Evolutionary conservation across 2,113 vertebrate genomes (phyloP), one percentile per base, ranked within the genome.

Genomic region (Tympanuchus pallidicinctus): DNA sequence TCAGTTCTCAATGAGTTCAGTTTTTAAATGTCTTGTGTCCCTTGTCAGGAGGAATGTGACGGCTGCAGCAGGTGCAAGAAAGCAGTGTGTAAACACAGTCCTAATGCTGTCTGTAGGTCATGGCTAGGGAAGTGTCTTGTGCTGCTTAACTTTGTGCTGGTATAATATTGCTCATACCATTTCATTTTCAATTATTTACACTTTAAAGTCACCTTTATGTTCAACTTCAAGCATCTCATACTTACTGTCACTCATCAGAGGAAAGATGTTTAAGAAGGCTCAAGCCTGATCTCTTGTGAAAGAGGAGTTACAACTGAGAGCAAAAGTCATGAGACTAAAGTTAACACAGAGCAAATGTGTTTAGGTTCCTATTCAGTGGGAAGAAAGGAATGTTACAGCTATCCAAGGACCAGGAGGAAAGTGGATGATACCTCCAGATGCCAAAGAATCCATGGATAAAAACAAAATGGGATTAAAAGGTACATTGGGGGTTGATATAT

Each of bases 391-490:
- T 13, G 99, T 99, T 38, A 97, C 98, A 0, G 99, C 99, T 15
- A 99, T 99, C 59, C 98, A 99, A 93, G 99, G 99, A 24, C 98
- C 99, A 0, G 98, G 99, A 30, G 99, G 99, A 25, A 98, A 97
- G 69, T 99, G 99, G 99, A 99, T 98, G 98, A 99, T 99, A 88
- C 99, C 99, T 14, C 98, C 98, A 18, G 99, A 99, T 38, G 98
- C 99, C 82, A 99, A 99, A 96, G 99, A 99, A 95, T 99, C 99
- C 32, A 99, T 99, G 99, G 99, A 99, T 97, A 98, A 96, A 95
- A 99, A 98, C 97, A 99, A 99, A 98, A 99, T 99, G 78, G 99
- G 99, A 43, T 96, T 99, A 71, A 99, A 99, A 98, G 99, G 99
- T 99, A 96, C 45, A 81, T 45, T 8, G 50, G 40, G 11, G 5